These are phyloP conservation scores for Vannuccia rotundouncinata DNA, from an alignment of 2,888 invertebrate genomes.

Conservation along the genomic window DNA sequence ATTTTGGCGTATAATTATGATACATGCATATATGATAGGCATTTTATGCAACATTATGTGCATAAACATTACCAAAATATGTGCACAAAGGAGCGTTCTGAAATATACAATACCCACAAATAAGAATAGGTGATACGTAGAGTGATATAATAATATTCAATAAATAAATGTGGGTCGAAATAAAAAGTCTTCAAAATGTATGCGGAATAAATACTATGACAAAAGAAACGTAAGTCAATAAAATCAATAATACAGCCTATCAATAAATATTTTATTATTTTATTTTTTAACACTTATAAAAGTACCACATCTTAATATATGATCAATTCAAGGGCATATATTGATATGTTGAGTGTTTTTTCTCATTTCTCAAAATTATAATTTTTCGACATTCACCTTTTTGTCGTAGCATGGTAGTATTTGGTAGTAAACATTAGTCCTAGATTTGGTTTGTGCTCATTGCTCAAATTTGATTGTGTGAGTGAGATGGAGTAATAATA, in stretches of 20 bases:
- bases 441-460: too few relatives aligned
- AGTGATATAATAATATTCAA: not conserved
- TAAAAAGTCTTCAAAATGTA: not conserved
- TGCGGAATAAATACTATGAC: not conserved
- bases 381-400: not conserved
- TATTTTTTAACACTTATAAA: not conserved
- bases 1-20: too few relatives aligned
- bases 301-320: not conserved
- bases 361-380: not conserved
- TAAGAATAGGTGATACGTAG: not conserved
- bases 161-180: not conserved
- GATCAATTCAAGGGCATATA: not conserved
- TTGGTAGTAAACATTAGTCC: too few relatives aligned
- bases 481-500: too few relatives aligned
- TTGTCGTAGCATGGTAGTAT: not conserved
- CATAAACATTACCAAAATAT: constrained; percentile 26
- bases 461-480: too few relatives aligned
- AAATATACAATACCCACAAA: constrained; percentile 23
- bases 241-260: not conserved
- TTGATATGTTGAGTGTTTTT: not conserved
- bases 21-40: constrained; percentile 5
- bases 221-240: not conserved
- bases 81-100: constrained; percentile 21
- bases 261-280: not conserved
- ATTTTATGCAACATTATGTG: constrained; percentile 26